Base-by-base conservation (phyloP, 2,797 vertebrate genomes). In the Acanthis flammea region DNA sequence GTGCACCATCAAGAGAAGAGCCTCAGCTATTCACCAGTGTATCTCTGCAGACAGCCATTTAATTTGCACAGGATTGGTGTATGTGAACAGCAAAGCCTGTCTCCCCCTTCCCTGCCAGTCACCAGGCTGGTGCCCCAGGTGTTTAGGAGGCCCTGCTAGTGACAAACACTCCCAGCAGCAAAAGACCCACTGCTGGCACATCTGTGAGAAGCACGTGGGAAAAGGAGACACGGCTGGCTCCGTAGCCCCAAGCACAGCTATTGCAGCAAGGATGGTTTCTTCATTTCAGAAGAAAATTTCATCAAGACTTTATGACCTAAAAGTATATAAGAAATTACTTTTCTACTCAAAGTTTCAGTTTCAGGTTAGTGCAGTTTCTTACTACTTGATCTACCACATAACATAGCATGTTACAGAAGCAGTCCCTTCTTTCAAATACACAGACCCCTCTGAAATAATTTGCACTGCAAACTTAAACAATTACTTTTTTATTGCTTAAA, bases 1-100 rank as follows among this genome's bases (percentile, higher is more conserved):
- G 1, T 2, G 25, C 23, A 8, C 9, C 1, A 41, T 24, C 0
- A 0, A 80, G 68, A 61, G 39, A 65, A 77, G 47, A 35, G 54
- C 18, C 35, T 57, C 27, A 7, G 19, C 5, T 51, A 23, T 63
- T 72, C 31, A n/a, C 21, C 47, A 11, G 1, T 0, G 0, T 4
- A 3, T 8, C 50, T 62, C 75, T 74, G 44, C 61, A 77, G 55
- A 28, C 14, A 51, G 65, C 3, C 2, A 0, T 51, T 73, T 39
- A 28, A 72, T 76, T 55, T 73, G 37, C 35, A 31, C 53, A 30
- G 65, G 19, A 60, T 1, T 41, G 35, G 9, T 67, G 41, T 30
- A 41, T 48, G 23, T 48, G 61, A 55, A 23, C 10, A 71, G 63
- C 35, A 73, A 70, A 66, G 23, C 42, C 48, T 48, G 22, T 55